Base-by-base conservation (phyloP, 2,113 vertebrate genomes). In the Phalacrocorax pelagicus region DNA sequence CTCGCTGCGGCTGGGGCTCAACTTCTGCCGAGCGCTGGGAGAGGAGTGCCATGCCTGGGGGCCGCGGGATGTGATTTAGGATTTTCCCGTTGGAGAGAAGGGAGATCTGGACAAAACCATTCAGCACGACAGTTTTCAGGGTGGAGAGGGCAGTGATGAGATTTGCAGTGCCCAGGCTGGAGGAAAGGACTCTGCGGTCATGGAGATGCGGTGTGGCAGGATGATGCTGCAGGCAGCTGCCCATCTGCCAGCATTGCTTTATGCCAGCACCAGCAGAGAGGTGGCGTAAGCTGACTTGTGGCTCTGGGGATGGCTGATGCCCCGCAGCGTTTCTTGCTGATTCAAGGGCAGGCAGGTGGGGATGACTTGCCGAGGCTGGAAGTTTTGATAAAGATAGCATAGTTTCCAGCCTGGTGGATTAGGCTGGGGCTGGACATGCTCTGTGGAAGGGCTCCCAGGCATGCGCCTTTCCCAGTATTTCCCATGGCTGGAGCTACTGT, bases 401-500 rank as follows among this genome's bases (percentile, higher is more conserved):
- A 44, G 30, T 78, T 88, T 92, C 36, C 90, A 93, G 54, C 51
- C 36, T 2, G 0, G 2, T 1, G 21, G 80, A 66, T 96, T 40
- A 67, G 54, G 26, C 58, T 29, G 83, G 78, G 61, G 62, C 78
- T 92, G 88, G 66, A 22, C 44, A 5, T 70, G 51, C 90, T 91
- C 55, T 0, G 3, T 88, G 65, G 54, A 4, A 88, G 72, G 1
- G 12, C 90, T 94, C 77, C 72, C 6, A 27, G 70, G 81, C 81
- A 22, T 81, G 75, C 46, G 44, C 84, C 75, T 95, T 85, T 69
- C 91, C 92, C 84, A 55, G 27, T 49, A 42, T 84, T 96, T 96
- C 93, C 90, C 96, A 92, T 81, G 95, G 85, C 86, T 1, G 3
- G 55, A 58, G 95, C 94, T 83, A 81, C 95, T 46, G 91, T 78